Percentiles rank a stretch among this genome's conserved stretches.
Conservation (phyloP, 2,888 invertebrate genomes). For the Cantharis lateralis region DNA sequence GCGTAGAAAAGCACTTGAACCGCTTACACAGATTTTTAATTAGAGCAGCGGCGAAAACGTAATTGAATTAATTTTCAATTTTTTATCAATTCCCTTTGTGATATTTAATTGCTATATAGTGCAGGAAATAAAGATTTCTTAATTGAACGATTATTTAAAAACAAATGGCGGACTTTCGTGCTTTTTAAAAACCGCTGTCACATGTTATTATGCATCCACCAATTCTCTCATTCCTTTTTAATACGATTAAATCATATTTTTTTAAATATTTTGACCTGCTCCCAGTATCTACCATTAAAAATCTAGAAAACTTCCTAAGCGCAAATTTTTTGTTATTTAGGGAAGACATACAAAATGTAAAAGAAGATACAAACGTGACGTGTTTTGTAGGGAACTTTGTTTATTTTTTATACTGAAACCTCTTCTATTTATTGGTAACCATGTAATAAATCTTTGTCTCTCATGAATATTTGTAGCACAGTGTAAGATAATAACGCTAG, state of each 20-base stretch:
- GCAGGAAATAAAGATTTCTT: too few species aligned
- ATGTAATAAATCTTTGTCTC: not conserved
- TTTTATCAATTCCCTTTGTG: constrained; percentile 19
- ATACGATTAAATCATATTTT: too few species aligned
- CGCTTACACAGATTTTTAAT: constrained; percentile 18
- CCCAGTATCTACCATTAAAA: too few species aligned
- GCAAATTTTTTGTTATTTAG: not conserved
- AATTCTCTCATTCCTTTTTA: too few species aligned
- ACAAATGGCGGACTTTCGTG: too few species aligned
- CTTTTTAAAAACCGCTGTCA: too few species aligned
- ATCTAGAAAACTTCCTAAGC: not conserved
- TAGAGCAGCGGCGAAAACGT: constrained; percentile 10
- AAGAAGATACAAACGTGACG: not conserved
- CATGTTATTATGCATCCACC: too few species aligned
- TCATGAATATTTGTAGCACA: not conserved
- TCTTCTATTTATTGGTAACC: not conserved
- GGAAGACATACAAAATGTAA: not conserved
- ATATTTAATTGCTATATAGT: not conserved
- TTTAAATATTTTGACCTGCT: too few species aligned
- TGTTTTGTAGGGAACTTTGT: not conserved
- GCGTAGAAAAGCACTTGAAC: not conserved
- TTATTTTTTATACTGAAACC: not conserved
- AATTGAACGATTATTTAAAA: too few species aligned
- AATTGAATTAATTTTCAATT: constrained; percentile 20
- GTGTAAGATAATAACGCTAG: not conserved